Conservation (phyloP, 2,113 vertebrate species). For the Eurypyga helias region DNA sequence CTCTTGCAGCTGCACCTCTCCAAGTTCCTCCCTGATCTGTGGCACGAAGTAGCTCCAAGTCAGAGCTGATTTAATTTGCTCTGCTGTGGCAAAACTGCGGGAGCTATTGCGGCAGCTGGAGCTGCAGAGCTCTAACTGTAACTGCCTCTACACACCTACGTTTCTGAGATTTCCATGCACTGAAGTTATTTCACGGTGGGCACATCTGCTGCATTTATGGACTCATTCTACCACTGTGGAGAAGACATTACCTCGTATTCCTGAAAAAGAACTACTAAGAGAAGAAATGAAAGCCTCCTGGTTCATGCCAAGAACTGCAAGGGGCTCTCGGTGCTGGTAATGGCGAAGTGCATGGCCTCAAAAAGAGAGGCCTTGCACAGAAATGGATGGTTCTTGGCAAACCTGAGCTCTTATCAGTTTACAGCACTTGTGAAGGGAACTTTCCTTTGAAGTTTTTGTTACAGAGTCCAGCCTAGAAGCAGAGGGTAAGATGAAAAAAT, state of each 20-base stretch:
- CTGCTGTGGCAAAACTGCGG: neutral
- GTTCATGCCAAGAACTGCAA: neutral
- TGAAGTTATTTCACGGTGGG: neutral
- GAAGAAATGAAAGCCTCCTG: neutral
- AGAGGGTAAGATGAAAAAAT: neutral
- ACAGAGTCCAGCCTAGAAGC: neutral
- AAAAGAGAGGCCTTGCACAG: neutral
- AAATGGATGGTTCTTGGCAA: neutral
- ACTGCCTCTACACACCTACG: neutral
- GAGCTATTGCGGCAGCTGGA: neutral
- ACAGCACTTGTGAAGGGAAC: neutral
- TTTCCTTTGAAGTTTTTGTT: neutral
- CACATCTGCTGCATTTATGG: slow-evolving; percentile 19
- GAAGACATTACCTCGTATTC: neutral
- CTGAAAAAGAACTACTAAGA: neutral
- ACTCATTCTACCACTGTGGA: neutral
- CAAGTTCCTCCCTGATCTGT: neutral
- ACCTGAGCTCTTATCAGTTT: neutral
- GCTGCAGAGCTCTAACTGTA: neutral
- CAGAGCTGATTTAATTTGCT: neutral
- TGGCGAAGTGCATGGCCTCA: neutral
- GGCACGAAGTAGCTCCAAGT: neutral
- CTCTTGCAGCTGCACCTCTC: neutral
- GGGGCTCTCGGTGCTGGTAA: neutral
- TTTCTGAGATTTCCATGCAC: neutral